phyloP scores from a whole-genome alignment of 2,797 vertebrate genomes.

The Enteromius fasciolatus region DNA sequence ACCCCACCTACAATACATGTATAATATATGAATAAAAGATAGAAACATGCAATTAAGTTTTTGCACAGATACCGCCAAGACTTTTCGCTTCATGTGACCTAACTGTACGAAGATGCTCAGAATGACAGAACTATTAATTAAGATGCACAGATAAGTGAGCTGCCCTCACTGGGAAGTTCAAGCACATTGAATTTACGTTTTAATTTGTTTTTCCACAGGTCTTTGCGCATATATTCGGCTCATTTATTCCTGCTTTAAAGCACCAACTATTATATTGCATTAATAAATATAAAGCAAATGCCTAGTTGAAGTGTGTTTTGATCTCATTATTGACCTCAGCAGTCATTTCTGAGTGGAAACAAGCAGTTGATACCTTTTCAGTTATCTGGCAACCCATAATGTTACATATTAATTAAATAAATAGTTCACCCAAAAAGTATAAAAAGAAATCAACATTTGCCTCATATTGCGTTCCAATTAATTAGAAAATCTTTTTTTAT shows the following conservation, averaged over 20 bases:
- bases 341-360: background rate
- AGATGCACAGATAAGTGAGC: conserved; percentile 50
- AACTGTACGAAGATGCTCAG: conserved; percentile 43
- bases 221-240: conserved; percentile 11
- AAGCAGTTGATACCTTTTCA: background rate
- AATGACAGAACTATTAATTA: conserved; percentile 53
- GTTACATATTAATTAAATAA: background rate
- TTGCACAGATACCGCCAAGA: conserved; percentile 2
- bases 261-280: background rate
- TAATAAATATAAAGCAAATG: background rate
- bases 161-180: conserved; percentile 21
- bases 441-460: background rate
- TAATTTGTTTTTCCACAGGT: conserved; percentile 34
- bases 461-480: background rate
- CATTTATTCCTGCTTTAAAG: conserved; percentile 25
- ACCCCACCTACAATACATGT: background rate
- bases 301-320: background rate
- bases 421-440: background rate
- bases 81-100: conserved; percentile 30
- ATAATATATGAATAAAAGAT: conserved; percentile 1
- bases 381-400: background rate
- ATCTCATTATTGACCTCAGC: background rate
- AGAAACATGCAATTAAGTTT: conserved; percentile 43
- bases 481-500: background rate
- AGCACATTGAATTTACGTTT: conserved; percentile 4